Base-by-base conservation (phyloP, 2,888 invertebrate species). In the Euproctis similis region DNA sequence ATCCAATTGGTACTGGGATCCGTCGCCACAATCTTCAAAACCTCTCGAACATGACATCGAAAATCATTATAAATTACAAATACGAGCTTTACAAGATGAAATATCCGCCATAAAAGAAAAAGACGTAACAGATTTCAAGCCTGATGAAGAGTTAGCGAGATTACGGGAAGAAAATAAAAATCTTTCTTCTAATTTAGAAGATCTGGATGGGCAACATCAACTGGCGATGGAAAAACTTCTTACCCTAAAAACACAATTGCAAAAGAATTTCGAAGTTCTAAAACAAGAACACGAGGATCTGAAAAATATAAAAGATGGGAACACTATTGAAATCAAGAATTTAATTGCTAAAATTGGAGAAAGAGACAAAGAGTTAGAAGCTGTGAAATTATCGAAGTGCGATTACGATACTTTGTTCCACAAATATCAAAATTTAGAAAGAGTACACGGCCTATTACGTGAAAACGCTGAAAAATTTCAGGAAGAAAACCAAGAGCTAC, bases 171-270 rank as follows among this genome's bases (percentile, higher is more conserved):
- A 89, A 55, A 88, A 89, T 39, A 77, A 73, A 41, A 85, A 85
- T 37, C 73, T 90, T 10, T 81, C 86, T 9, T 59, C 64, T 3
- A 89, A 85, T 46, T 71, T 94, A 29, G 92, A 92, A 47, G 92
- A 92, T 56, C 68, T 94, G 44, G 93, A 94, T 54, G 85, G 68
- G 24, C 92, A 93, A 64, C 91, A 93, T 57, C 88, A 90, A 50
- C 73, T 86, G 47, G 92, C 91, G 0, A 88, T 91, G 69, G 88
- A 87, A 39, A 85, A 82, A 52, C 63, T 89, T 9, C 53, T 88
- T 1, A 54, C 78, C 3, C 50, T 87, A 19, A 89, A 88, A 48
- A 81, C 71, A 23, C 86, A 87, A 25, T 49, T 88, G 24, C 87
- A 87, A 36, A 67, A 68, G 7, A 88, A 87, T 47, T 85, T 86